These are phyloP conservation scores for Arrhopalites spinosus DNA, from an alignment of 2,888 invertebrate genomes.

Conservation along the genomic window DNA sequence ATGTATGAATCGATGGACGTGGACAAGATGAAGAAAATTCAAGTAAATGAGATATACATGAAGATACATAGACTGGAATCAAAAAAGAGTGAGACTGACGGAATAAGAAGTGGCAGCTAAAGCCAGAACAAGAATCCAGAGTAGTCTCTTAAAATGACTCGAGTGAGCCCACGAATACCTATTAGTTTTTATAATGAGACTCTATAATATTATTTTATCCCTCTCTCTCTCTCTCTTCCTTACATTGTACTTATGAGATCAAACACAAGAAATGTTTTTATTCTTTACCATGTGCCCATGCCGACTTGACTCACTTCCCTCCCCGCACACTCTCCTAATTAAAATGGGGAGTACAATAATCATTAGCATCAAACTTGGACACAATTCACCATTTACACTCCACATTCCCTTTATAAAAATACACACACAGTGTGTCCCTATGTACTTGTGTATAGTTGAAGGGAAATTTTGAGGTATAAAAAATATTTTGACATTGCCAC, in stretches of 20 bases:
- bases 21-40: conserved; percentile 7
- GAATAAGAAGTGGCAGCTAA: conserved; percentile 15
- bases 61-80: conserved; percentile 15
- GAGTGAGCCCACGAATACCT: not conserved
- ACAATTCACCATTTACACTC: conserved; percentile 30
- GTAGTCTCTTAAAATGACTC: not conserved
- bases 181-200: not conserved
- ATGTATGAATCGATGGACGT: conserved; percentile 13
- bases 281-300: too few relatives aligned
- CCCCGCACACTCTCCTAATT: conserved; percentile 29
- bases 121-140: not conserved
- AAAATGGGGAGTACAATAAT: conserved; percentile 31
- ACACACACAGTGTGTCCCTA: too few relatives aligned
- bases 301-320: not conserved
- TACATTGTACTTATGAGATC: not conserved
- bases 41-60: conserved; percentile 12
- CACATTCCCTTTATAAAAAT: too few relatives aligned
- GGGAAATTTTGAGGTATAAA: too few relatives aligned
- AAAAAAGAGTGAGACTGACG: conserved; percentile 24
- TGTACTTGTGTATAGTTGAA: too few relatives aligned
- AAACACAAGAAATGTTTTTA: not conserved
- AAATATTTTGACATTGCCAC: too few relatives aligned
- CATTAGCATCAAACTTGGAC: conserved; percentile 32
- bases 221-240: too few relatives aligned
- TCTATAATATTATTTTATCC: too few relatives aligned